phyloP scores from a whole-genome alignment of 1,140 invertebrate genomes.

The Eupristina koningsbergeri region DNA sequence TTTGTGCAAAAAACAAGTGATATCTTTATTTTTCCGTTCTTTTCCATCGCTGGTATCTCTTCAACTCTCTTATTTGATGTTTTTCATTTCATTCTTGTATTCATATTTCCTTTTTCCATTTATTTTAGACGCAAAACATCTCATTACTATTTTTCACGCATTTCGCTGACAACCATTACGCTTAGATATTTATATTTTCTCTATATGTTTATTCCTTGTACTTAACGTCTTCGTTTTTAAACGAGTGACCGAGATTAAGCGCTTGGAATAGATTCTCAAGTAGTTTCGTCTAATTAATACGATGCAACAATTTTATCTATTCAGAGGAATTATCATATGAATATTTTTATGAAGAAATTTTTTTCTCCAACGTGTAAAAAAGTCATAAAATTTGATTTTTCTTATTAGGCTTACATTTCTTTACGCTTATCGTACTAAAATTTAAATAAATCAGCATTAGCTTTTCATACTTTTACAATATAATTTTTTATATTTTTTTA shows the following conservation, averaged over 20 bases:
- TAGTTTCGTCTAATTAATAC: slow-evolving; percentile 28
- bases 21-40: background rate
- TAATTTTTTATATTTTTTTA: too few species aligned
- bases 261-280: background rate
- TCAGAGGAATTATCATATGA: background rate
- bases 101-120: background rate
- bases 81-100: background rate
- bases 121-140: background rate
- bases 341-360: background rate
- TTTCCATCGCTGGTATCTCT: background rate
- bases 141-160: slow-evolving; percentile 18
- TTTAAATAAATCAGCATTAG: background rate
- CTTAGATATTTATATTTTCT: slow-evolving; percentile 20
- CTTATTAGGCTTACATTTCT: background rate
- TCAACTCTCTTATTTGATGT: background rate
- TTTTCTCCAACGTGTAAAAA: background rate
- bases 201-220: background rate
- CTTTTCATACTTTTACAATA: too few species aligned
- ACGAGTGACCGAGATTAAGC: slow-evolving; percentile 28
- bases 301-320: background rate
- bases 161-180: background rate
- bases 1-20: background rate
- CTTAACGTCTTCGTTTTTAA: background rate
- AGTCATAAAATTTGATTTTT: background rate
- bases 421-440: background rate